Evolutionary conservation across 2,797 vertebrate genomes (phyloP), one percentile per base, ranked within the genome.

Genomic region (Microcaecilia unicolor): DNA sequence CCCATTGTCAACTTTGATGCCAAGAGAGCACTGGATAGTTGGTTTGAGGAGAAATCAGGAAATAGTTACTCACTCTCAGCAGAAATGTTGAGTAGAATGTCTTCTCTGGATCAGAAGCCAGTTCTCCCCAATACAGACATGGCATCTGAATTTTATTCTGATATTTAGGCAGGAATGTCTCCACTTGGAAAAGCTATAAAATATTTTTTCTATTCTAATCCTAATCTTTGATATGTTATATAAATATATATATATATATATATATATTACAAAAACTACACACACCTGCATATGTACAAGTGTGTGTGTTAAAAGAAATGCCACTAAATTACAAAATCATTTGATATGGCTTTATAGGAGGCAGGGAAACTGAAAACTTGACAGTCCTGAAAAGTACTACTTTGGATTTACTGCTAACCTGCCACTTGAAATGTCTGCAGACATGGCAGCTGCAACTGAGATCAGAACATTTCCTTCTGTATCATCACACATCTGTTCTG

Each of bases 41-140:
- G 94, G 94, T 98, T 98, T 3, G 92, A 97, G 67, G 93, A 98
- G 71, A 97, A 96, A 67, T 98, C 92, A 0, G 92, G 92, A 48
- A 90, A 86, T 51, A 87, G 87, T 39, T 91, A 85, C 1, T 69
- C 92, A 0, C 72, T 92, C 31, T 91, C 91, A 0, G 69, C 88
- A 0, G 91, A 96, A 52, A 84, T 91, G 69, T 44, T 91, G 53
- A 91, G 71, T 72, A 83, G 88, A 63, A 90, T 90, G 86, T 84
- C 91, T 0, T 71, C 70, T 4, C 43, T 85, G 14, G 91, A 95
- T 18, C 89, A 88, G 58, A 95, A 92, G 58, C 81, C 86, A 0
- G 61, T 81, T 51, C 56, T 93, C 55, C 87, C 90, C 65, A 78
- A 65, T 10, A 51, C 83, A 51, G 91, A 97, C 38, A 79, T 87